Conservation (phyloP, 2,888 invertebrate species). For the Nomada fucata region DNA sequence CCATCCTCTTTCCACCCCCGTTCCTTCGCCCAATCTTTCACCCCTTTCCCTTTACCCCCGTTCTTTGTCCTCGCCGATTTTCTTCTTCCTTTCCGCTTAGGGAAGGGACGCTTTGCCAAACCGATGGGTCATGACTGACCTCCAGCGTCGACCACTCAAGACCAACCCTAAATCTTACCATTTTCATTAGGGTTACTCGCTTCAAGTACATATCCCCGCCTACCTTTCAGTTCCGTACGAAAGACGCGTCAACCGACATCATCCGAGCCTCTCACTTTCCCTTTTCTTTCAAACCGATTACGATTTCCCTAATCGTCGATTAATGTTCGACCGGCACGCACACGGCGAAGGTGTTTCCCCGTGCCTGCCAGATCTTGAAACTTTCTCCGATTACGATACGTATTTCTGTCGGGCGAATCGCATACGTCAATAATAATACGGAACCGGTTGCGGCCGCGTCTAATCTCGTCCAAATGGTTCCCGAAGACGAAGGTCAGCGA, state of each 20-base stretch:
- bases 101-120: slow-evolving; percentile 36
- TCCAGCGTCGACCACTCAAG: slow-evolving; percentile 27
- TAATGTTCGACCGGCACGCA: background rate
- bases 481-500: slow-evolving; percentile 54
- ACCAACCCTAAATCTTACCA: slow-evolving; percentile 24
- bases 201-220: slow-evolving; percentile 7
- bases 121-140: slow-evolving; percentile 38
- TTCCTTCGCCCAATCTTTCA: slow-evolving; percentile 21
- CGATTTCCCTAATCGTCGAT: background rate
- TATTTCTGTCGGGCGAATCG: background rate
- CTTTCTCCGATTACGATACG: background rate
- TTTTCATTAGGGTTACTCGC: slow-evolving; percentile 30
- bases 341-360: too few species aligned
- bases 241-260: background rate
- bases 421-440: background rate
- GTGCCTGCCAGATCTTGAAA: too few species aligned
- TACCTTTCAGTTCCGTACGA: slow-evolving; percentile 12
- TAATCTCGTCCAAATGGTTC: slow-evolving; percentile 21
- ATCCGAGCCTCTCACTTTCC: background rate
- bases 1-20: slow-evolving; percentile 29
- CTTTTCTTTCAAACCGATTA: background rate
- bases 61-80: slow-evolving; percentile 31
- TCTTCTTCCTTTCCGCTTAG: slow-evolving; percentile 27
- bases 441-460: background rate
- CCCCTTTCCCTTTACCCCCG: slow-evolving; percentile 17